Evolutionary conservation across 2,113 vertebrate species (phyloP).

Genomic region (Tympanuchus pallidicinctus): DNA sequence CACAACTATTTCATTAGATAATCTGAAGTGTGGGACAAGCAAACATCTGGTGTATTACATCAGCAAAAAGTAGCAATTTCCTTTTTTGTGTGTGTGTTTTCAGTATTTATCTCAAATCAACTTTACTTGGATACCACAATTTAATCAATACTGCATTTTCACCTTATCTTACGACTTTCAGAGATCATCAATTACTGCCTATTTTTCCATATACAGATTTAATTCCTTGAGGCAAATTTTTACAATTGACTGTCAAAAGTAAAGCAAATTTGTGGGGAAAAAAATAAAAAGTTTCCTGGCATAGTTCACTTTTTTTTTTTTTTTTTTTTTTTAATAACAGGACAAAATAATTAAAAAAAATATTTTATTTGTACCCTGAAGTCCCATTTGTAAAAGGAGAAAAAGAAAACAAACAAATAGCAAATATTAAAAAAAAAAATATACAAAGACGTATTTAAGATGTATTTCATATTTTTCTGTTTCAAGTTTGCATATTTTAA

Average conservation of each 20-base stretch:
- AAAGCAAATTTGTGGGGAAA: too few species aligned
- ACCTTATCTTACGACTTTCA: too few species aligned
- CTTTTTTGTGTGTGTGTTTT: not conserved
- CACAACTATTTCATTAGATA: slow-evolving; percentile 8
- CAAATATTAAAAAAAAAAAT: not conserved
- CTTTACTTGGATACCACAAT: not conserved
- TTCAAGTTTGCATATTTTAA: not conserved
- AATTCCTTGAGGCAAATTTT: not conserved
- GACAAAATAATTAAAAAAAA: not conserved
- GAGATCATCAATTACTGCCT: not conserved
- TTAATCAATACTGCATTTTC: not conserved
- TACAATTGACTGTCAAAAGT: not conserved
- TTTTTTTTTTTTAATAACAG: not conserved
- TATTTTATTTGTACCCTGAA: not conserved
- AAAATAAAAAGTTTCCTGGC: not conserved
- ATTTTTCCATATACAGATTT: not conserved
- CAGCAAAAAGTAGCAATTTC: not conserved
- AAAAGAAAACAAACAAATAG: rapidly evolving
- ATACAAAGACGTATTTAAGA: not conserved
- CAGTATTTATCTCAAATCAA: not conserved
- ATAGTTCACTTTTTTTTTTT: not conserved
- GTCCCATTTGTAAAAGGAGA: not conserved
- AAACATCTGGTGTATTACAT: not conserved
- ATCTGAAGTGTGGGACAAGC: not conserved
- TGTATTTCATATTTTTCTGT: not conserved